Evolutionary conservation across 2,888 invertebrate species (phyloP), one percentile per base, ranked within the genome.

Genomic region (Petrolisthes manimaculis): DNA sequence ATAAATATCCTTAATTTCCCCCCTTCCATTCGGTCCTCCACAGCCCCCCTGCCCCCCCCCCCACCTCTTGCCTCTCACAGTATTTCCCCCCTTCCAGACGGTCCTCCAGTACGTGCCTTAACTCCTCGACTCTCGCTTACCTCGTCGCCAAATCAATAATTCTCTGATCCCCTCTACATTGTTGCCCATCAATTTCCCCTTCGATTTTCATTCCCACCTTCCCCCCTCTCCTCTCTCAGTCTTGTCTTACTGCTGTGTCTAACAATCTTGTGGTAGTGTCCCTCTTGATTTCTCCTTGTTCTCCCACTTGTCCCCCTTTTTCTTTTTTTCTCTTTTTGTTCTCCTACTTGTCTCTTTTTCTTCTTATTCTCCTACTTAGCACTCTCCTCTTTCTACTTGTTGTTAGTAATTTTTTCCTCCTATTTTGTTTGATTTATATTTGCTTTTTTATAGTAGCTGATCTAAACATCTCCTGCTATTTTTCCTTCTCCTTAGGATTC

Each of bases 111-210:
- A 5, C 71, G 71, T 71, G 71, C n/a, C 71, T 71, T 71, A 71
- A 71, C 71, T 71, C n/a, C 71, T 18, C n/a, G 9, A n/a, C 71
- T 5, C n/a, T 71, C 71, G 71, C 71, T 71, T 71, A 71, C 71
- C 71, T 71, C 71, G n/a, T 71, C 71, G n/a, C 71, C 71, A 5
- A n/a, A 71, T 71, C 71, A 71, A 71, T 71, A 71, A 18, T 71
- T 71, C 71, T 5, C 71, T 71, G 71, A 71, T 71, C 9, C 71
- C 5, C 8, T 18, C n/a, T n/a, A n/a, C n/a, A 71, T 71, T 71
- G 71, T 71, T 71, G 9, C 71, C 71, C 71, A 71, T 71, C 71
- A n/a, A 18, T n/a, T 71, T 71, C 9, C n/a, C n/a, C 71, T 71
- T 71, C 71, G 71, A 71, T 71, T 71, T 71, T n/a, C 71, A 71